A percentile compares a stretch with the other conserved stretches of the same genome.
These are phyloP conservation scores for Brotula barbata DNA, from an alignment of 2,797 vertebrate species.

Conservation along the genomic window DNA sequence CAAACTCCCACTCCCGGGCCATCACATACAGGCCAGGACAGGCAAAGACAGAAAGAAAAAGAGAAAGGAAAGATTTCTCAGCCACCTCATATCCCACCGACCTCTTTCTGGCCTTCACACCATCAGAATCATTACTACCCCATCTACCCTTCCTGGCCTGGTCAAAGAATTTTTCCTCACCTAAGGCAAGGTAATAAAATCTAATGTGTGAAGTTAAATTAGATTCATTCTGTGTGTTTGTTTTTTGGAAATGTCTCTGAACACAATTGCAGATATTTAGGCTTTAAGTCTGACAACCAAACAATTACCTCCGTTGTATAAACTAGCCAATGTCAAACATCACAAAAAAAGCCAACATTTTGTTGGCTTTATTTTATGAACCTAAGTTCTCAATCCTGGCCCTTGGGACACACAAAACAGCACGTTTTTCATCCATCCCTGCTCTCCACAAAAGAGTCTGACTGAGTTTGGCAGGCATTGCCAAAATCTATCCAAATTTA, in stretches of 20 bases:
- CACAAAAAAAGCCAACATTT: not conserved
- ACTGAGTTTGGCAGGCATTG: no score
- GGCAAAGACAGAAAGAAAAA: conserved; percentile 19
- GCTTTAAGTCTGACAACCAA: no score
- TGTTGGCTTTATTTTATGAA: conserved; percentile 1
- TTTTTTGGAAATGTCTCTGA: no score
- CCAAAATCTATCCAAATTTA: no score
- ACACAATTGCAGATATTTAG: no score
- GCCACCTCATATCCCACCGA: conserved; percentile 53
- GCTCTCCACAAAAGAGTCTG: no score
- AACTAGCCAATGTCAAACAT: no score
- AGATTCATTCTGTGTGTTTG: no score
- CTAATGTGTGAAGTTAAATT: not conserved
- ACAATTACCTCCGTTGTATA: no score
- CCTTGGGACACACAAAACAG: no score
- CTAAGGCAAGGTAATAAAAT: conserved; percentile 56
- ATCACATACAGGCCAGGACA: conserved; percentile 41
- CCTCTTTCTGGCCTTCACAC: conserved; percentile 52
- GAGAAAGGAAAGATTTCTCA: conserved; percentile 26
- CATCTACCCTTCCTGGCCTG: conserved; percentile 51
- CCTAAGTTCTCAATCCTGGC: no score
- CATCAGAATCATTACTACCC: conserved; percentile 46
- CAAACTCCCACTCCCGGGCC: conserved; percentile 27
- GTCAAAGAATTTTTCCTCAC: conserved; percentile 52
- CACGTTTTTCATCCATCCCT: no score